phyloP scores from a whole-genome alignment of 2,888 invertebrate genomes.

The Rotaria macrura region DNA sequence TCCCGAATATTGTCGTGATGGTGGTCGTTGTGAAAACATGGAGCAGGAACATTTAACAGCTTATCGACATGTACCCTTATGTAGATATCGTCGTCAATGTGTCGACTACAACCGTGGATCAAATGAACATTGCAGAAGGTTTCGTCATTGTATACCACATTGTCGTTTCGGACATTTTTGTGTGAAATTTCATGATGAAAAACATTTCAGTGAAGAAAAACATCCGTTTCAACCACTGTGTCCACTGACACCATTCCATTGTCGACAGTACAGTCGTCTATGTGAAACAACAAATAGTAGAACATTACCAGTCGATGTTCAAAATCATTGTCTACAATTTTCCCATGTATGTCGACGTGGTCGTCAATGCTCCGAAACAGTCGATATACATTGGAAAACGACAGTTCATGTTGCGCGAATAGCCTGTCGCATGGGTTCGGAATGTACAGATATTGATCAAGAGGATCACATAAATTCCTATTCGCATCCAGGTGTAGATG shows the following conservation, averaged over 20 bases:
- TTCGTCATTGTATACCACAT: neutral
- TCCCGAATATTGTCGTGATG: neutral
- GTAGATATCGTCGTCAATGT: neutral
- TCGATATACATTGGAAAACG: neutral
- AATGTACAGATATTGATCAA: neutral
- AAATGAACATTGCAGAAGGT: neutral
- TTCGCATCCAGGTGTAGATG: neutral
- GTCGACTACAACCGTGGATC: neutral
- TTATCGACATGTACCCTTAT: neutral
- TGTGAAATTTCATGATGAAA: neutral
- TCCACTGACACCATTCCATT: neutral
- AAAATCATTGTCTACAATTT: neutral
- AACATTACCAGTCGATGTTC: neutral
- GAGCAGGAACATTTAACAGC: neutral
- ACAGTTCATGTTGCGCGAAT: neutral
- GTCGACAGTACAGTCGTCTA: neutral
- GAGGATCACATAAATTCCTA: neutral
- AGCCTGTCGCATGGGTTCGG: neutral
- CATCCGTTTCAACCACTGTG: neutral
- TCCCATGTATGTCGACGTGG: neutral
- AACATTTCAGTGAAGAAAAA: neutral
- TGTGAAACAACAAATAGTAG: neutral
- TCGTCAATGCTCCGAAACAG: neutral
- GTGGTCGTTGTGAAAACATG: neutral
- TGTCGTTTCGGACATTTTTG: neutral